A percentile compares a stretch with the other conserved stretches of the same genome.
These are phyloP conservation scores for Dorcus parallelipipedus DNA, from an alignment of 2,888 invertebrate genomes.

Conservation along the genomic window DNA sequence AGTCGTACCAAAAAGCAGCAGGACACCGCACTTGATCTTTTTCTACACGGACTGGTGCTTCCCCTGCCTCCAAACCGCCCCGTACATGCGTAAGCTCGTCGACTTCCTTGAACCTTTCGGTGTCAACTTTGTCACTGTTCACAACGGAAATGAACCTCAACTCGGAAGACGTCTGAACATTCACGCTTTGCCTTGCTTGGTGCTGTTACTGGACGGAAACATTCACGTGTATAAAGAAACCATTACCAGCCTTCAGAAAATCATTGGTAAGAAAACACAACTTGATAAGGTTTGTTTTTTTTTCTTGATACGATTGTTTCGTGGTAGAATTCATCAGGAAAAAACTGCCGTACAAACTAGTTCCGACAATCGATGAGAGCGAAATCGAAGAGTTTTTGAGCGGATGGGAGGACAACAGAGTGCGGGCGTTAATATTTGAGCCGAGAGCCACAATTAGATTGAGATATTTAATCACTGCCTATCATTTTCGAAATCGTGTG, in stretches of 20 bases:
- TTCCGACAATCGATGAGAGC: slow-evolving; percentile 65
- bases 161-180: slow-evolving; percentile 78
- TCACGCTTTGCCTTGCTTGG: slow-evolving; percentile 76
- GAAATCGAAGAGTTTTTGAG: slow-evolving; percentile 75
- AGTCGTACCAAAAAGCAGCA: slow-evolving; percentile 78
- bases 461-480: slow-evolving; percentile 84
- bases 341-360: slow-evolving; percentile 81
- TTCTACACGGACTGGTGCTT: slow-evolving; percentile 96
- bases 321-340: slow-evolving; percentile 75
- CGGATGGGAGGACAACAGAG: slow-evolving; percentile 90
- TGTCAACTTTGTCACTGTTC: slow-evolving; percentile 76
- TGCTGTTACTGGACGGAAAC: slow-evolving; percentile 79
- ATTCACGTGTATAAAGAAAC: slow-evolving; percentile 80
- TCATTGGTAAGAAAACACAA: slow-evolving; percentile 63
- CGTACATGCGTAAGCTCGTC: slow-evolving; percentile 78
- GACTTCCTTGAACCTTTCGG: slow-evolving; percentile 85
- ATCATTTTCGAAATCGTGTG: slow-evolving; percentile 79
- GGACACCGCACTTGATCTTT: slow-evolving; percentile 80
- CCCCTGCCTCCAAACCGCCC: slow-evolving; percentile 84
- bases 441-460: slow-evolving; percentile 72
- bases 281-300: background rate
- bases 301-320: slow-evolving; percentile 25
- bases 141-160: slow-evolving; percentile 77
- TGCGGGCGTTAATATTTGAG: slow-evolving; percentile 85
- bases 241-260: slow-evolving; percentile 72